Evolutionary conservation across 2,888 invertebrate genomes (phyloP).

Genomic region (Ceratothoa steindachneri): DNA sequence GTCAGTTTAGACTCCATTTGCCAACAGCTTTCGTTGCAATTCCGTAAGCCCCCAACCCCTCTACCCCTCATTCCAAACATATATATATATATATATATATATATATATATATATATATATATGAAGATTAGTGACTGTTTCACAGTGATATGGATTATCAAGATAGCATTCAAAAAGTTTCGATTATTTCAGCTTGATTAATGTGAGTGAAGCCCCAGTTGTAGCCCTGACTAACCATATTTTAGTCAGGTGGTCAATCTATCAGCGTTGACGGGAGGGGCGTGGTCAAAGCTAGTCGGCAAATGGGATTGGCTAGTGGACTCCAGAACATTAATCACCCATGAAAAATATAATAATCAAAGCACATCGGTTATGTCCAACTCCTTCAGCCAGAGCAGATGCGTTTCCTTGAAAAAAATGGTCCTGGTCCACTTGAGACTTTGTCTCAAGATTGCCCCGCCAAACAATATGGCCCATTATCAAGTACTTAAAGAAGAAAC

Average conservation of each 20-base stretch:
- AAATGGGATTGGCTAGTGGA: not conserved
- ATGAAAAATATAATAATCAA: conserved; percentile 1
- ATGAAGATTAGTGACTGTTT: not conserved
- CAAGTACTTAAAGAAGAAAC: not conserved
- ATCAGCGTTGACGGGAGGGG: conserved; percentile 21
- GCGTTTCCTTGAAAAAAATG: conserved; percentile 1
- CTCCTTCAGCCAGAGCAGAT: not conserved
- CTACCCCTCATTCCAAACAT: not conserved
- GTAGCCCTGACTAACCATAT: not conserved
- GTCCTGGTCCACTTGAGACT: not conserved
- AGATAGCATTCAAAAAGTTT: conserved; percentile 10
- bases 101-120: conserved; percentile 24
- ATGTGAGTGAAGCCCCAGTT: conserved; percentile 3
- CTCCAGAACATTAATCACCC: not conserved
- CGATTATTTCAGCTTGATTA: conserved; percentile 3
- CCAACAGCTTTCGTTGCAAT: no score
- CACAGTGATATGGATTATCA: conserved; percentile 10
- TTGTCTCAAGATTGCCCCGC: not conserved
- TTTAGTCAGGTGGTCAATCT: conserved; percentile 11
- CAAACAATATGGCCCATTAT: conserved; percentile 2
- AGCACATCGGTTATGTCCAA: not conserved
- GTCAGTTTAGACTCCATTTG: no score
- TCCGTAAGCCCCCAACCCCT: not conserved
- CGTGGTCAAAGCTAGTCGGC: conserved; percentile 15
- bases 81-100: conserved; percentile 18